Base-by-base conservation (phyloP, 2,888 invertebrate genomes). In the Lamellibrachia satsuma region DNA sequence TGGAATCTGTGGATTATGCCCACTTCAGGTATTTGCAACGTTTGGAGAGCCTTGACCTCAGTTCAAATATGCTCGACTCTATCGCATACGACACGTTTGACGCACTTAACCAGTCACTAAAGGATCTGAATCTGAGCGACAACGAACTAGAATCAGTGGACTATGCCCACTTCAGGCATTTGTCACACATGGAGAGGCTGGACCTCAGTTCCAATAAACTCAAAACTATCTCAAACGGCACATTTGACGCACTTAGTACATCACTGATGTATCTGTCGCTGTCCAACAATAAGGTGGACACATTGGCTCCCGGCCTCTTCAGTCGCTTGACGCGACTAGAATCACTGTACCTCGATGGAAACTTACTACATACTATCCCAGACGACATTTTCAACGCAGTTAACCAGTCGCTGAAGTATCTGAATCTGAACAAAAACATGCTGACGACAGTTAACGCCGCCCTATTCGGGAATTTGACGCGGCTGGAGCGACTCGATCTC, bases 221-320 rank as follows among this genome's bases (percentile, higher is more conserved):
- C 9, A 92, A 92, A 7, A 27, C 39, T 39, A 39, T 94, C 9
- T 90, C 92, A 75, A 91, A 93, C 52, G 92, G 94, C 52, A 94
- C 94, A 2, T 94, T 94, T 91, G 39, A 90, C 6, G 92, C 93
- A 91, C 90, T 93, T 91, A 91, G 39, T 39, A 39, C 39, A 39
- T 93, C 92, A 22, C 93, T 94, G 11, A 93, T 93, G 39, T 93
- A 94, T 3, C 91, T 94, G n/a, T 93, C 93, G 51, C 93, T 94
- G 39, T 92, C 93, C 55, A 90, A 92, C n/a, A 94, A 94, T 92
- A 93, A 93, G 1, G 90, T 94, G 75, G 91, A 7, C 7, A 55
- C 55, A 39, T 93, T 94, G 7, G 92, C 91, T 15, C 92, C 93
- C 91, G 92, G 93, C 22, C 92, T 93, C 2, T 92, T 93, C 39